Base-by-base conservation (phyloP, 2,888 invertebrate genomes). In the Apotomis capreana region DNA sequence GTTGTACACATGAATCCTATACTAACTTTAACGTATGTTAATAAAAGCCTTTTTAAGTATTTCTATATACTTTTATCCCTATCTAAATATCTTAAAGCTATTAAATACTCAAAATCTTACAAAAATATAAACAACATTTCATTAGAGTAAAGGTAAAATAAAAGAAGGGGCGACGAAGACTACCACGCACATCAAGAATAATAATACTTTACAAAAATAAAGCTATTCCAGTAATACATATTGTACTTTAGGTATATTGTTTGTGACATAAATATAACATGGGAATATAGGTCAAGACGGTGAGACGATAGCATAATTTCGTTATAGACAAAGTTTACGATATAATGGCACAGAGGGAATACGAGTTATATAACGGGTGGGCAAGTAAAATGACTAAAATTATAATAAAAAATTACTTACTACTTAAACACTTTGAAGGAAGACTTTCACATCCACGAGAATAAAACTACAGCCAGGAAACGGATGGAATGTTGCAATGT, bases 101-200 rank as follows among this genome's bases (percentile, higher is more conserved):
- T 80, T 82, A 81, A 79, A 83, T 82, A 84, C 76, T 77, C 78
- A 73, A 70, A 62, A 64, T 79, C 74, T 80, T 88, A 88, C 79
- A 87, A 88, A 87, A 87, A 88, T 88, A 88, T 85, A 83, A 83
- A 83, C 79, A 82, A 82, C 80, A 81, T 84, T 79, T 83, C 74
- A 78, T 79, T 79, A 69, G 64, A 74, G 74, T 67, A 71, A 71
- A 74, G 73, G 69, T 76, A 74, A 73, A 74, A 77, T 70, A 74
- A 70, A 75, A 46, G 36, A 69, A 73, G 61, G 70, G 59, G 64
- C 57, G 51, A 62, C 12, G 5, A 40, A 49, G 46, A 58, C 62
- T 58, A 71, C 37, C 76, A 78, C 76, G 77, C 74, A 75, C 74
- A 57, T 55, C 63, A 40, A 60, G 67, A 65, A 76, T 75, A 76